phyloP scores from a whole-genome alignment of 2,797 vertebrate genomes.

The Hyperoplus lanceolatus region DNA sequence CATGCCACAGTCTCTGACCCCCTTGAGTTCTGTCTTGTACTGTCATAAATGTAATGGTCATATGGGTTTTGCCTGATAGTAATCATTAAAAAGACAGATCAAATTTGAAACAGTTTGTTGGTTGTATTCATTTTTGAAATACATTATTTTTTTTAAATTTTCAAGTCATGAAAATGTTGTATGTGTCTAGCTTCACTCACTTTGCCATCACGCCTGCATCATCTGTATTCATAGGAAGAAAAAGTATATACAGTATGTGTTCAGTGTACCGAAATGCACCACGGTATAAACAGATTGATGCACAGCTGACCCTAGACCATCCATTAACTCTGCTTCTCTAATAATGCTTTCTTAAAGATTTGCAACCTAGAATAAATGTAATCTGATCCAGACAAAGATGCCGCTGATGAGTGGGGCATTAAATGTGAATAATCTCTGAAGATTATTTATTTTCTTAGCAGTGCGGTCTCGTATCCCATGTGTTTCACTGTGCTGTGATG shows the following conservation, averaged over 20 bases:
- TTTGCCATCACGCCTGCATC: background rate
- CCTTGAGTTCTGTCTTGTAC: constrained; percentile 85
- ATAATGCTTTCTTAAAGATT: constrained; percentile 51
- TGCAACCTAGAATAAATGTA: constrained; percentile 41
- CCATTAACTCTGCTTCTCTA: constrained; percentile 36
- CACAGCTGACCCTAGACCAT: constrained; percentile 34
- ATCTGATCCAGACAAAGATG: constrained; percentile 36
- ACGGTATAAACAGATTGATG: constrained; percentile 48
- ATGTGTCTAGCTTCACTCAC: background rate
- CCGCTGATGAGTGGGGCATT: constrained; percentile 21
- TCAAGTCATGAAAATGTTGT: no score
- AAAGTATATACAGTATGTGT: background rate
- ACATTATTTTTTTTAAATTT: no score
- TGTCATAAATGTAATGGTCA: constrained; percentile 86
- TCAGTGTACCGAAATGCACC: constrained; percentile 46
- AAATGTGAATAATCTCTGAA: constrained; percentile 35
- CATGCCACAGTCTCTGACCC: constrained; percentile 74
- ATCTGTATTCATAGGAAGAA: background rate
- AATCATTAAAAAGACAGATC: constrained; percentile 85
- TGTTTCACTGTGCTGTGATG: background rate
- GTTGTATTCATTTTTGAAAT: background rate
- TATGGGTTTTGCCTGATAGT: constrained; percentile 86
- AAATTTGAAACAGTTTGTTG: constrained; percentile 3
- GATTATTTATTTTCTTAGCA: constrained; percentile 7
- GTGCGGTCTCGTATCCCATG: background rate